phyloP scores from a whole-genome alignment of 1,140 invertebrate species.

The Solen grandis region DNA sequence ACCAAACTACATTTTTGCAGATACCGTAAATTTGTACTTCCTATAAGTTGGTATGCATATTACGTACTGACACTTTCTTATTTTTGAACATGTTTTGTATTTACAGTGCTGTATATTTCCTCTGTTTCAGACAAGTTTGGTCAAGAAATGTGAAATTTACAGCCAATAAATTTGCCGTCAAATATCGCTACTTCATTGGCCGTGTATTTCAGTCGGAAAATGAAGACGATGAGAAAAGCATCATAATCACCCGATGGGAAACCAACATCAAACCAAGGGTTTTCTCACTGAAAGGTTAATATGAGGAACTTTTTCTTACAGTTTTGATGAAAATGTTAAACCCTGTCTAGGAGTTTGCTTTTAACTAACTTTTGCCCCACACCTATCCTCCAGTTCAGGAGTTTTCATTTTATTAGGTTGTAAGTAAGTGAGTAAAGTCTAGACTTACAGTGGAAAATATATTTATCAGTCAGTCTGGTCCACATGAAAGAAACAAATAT shows the following conservation, averaged over 20 bases:
- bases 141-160: constrained; percentile 23
- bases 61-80: not conserved
- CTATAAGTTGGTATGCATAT: not conserved
- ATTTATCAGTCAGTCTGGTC: too few relatives aligned
- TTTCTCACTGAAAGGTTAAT: constrained; percentile 80
- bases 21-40: not conserved
- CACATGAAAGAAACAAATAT: too few relatives aligned
- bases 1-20: not conserved
- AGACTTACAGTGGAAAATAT: too few relatives aligned
- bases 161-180: constrained; percentile 31
- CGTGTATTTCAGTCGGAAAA: constrained; percentile 81
- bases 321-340: too few relatives aligned
- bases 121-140: constrained; percentile 33
- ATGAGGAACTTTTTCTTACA: too few relatives aligned
- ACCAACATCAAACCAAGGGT: constrained; percentile 87
- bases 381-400: too few relatives aligned
- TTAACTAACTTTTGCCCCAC: too few relatives aligned
- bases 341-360: too few relatives aligned
- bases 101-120: not conserved
- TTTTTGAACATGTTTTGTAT: not conserved
- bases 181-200: constrained; percentile 91
- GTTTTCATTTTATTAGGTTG: too few relatives aligned
- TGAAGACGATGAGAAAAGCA: constrained; percentile 79
- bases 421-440: too few relatives aligned
- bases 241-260: constrained; percentile 91